Conservation (phyloP, 2,113 vertebrate genomes). For the Ibidorhyncha struthersii region DNA sequence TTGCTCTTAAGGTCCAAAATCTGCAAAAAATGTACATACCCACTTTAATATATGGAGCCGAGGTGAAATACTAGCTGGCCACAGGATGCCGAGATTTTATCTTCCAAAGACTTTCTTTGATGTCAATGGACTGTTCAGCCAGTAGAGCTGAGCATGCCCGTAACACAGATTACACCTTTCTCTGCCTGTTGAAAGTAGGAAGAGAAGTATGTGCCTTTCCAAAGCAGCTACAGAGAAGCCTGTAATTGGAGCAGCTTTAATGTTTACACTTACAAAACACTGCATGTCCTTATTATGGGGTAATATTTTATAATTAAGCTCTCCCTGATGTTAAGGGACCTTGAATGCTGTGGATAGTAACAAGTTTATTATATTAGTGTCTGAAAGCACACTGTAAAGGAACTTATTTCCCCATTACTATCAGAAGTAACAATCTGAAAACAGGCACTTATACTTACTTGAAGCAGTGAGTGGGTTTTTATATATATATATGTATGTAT, state of each 20-base stretch:
- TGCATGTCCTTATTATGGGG: background rate
- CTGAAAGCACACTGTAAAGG: conserved; percentile 17
- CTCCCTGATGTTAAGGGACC: background rate
- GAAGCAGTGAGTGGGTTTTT: background rate
- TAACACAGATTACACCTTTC: background rate
- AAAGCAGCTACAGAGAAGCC: background rate
- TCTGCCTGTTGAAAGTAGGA: background rate
- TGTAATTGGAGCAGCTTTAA: background rate
- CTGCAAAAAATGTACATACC: background rate
- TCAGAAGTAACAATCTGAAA: background rate
- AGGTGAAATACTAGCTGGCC: conserved; percentile 9
- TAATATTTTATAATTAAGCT: conserved; percentile 24
- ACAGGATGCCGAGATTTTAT: background rate
- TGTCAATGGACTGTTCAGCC: background rate
- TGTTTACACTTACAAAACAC: background rate
- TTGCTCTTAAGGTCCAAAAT: background rate
- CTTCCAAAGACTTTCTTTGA: background rate
- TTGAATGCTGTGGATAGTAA: background rate
- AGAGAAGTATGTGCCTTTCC: background rate
- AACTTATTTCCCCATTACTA: background rate
- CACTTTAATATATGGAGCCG: background rate
- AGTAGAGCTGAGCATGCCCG: background rate
- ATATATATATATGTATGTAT: too few relatives aligned
- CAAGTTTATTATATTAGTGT: background rate
- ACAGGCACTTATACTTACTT: background rate